Evolutionary conservation across 2,797 vertebrate species (phyloP).

Genomic region (Sparus aurata): DNA sequence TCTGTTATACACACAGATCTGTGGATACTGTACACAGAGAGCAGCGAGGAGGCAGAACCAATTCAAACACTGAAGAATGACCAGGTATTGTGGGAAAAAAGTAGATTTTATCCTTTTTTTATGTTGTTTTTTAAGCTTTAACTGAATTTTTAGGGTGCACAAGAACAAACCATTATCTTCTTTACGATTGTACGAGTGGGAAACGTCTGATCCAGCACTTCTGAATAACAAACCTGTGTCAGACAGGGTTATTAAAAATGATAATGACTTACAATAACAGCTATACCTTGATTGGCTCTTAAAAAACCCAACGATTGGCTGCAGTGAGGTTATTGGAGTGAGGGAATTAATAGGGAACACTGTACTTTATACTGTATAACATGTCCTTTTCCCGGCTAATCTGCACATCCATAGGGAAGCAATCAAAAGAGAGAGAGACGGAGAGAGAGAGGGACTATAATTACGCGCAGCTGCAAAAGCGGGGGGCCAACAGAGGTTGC

Average conservation of each 20-base stretch:
- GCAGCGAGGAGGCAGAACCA: slow-evolving; percentile 18
- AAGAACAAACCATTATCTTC: slow-evolving; percentile 3
- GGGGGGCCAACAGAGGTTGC: slow-evolving; percentile 70
- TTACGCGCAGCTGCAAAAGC: slow-evolving; percentile 82
- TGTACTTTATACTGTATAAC: slow-evolving; percentile 66
- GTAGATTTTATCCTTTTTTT: not conserved
- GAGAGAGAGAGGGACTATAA: slow-evolving; percentile 70
- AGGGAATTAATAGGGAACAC: slow-evolving; percentile 47
- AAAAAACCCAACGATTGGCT: slow-evolving; percentile 20
- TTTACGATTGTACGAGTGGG: not conserved
- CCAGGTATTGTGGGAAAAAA: not conserved
- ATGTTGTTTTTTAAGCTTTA: slow-evolving; percentile 9
- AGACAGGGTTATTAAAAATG: slow-evolving; percentile 10
- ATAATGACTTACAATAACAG: slow-evolving; percentile 25
- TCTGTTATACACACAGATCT: slow-evolving; percentile 31
- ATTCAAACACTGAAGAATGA: slow-evolving; percentile 8
- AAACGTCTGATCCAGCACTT: not conserved
- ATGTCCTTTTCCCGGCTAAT: slow-evolving; percentile 74
- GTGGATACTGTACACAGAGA: slow-evolving; percentile 9
- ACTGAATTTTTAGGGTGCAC: not conserved
- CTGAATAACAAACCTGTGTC: slow-evolving; percentile 7
- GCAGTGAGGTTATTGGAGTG: slow-evolving; percentile 11
- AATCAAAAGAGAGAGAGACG: slow-evolving; percentile 69
- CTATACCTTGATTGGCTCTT: slow-evolving; percentile 28
- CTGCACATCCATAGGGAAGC: slow-evolving; percentile 78